These are phyloP conservation scores for Hylaeus volcanicus DNA, from an alignment of 1,140 invertebrate species.

Conservation along the genomic window DNA sequence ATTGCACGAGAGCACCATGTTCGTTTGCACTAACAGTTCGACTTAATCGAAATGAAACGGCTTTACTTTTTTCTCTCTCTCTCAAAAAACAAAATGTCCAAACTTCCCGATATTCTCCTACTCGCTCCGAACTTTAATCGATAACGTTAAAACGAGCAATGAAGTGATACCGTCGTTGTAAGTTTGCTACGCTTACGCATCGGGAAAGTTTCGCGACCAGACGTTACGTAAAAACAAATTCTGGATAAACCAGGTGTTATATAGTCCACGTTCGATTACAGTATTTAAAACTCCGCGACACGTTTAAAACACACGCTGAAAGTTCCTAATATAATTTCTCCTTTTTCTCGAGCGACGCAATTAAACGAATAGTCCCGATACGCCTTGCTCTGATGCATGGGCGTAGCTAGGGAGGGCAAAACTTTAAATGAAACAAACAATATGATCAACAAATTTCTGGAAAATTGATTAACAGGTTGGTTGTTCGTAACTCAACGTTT, in stretches of 20 bases:
- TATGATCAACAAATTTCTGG: too few species aligned
- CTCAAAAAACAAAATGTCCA: background rate
- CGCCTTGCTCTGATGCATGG: background rate
- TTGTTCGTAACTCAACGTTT: too few species aligned
- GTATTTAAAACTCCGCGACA: conserved; percentile 8
- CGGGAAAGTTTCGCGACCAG: conserved; percentile 21
- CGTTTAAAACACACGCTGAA: conserved; percentile 1
- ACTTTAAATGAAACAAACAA: too few species aligned
- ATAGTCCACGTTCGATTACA: conserved; percentile 22
- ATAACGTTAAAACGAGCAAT: background rate
- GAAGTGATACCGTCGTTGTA: background rate
- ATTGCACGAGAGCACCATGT: too few species aligned
- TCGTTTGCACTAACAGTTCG: background rate
- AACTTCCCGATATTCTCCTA: background rate
- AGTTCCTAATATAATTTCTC: conserved; percentile 25
- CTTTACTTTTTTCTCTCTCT: background rate
- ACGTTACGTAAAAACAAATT: conserved; percentile 40
- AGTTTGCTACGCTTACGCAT: background rate
- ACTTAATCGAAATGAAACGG: background rate
- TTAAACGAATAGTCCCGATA: conserved; percentile 28
- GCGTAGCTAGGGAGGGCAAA: too few species aligned
- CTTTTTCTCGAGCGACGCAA: conserved; percentile 35
- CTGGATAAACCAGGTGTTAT: conserved; percentile 37
- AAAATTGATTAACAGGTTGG: too few species aligned
- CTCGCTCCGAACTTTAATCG: background rate